Percentiles rank a stretch among this genome's conserved stretches.
Conservation (phyloP, 2,113 vertebrate genomes). For the Chloroceryle aenea region DNA sequence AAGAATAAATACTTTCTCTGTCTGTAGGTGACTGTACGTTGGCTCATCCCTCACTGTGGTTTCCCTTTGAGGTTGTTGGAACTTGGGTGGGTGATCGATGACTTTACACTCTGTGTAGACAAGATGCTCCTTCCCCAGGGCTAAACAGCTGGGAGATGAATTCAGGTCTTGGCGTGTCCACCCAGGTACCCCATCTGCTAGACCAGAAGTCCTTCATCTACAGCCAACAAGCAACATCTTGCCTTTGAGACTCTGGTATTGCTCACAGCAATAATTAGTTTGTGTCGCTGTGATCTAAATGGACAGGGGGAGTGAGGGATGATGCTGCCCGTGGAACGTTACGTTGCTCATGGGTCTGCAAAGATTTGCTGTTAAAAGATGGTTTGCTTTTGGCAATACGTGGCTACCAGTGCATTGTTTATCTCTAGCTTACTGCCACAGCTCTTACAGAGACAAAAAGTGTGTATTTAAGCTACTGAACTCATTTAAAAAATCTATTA, state of each 20-base stretch:
- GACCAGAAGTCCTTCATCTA: not conserved
- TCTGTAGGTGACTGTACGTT: not conserved
- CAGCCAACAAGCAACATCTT: not conserved
- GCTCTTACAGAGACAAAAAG: not conserved
- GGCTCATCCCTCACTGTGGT: not conserved
- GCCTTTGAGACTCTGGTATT: not conserved
- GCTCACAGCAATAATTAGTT: not conserved
- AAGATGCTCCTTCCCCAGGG: not conserved
- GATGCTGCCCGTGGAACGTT: rapidly evolving
- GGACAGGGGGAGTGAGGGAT: not conserved
- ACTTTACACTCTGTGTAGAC: not conserved
- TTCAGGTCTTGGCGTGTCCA: not conserved
- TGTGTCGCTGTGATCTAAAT: no score
- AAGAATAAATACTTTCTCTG: not conserved
- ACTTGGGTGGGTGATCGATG: not conserved
- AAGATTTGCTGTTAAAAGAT: not conserved
- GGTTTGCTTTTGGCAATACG: not conserved
- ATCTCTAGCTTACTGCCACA: not conserved
- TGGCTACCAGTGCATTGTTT: not conserved
- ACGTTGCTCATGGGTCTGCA: not conserved
- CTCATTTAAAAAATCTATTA: not conserved
- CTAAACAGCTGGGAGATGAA: not conserved
- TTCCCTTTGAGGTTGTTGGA: not conserved
- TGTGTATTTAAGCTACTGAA: not conserved
- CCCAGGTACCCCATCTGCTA: not conserved